A percentile compares a stretch with the other conserved stretches of the same genome.
phyloP scores from a whole-genome alignment of 1,140 invertebrate species.

The Zeugodacus cucurbitae region DNA sequence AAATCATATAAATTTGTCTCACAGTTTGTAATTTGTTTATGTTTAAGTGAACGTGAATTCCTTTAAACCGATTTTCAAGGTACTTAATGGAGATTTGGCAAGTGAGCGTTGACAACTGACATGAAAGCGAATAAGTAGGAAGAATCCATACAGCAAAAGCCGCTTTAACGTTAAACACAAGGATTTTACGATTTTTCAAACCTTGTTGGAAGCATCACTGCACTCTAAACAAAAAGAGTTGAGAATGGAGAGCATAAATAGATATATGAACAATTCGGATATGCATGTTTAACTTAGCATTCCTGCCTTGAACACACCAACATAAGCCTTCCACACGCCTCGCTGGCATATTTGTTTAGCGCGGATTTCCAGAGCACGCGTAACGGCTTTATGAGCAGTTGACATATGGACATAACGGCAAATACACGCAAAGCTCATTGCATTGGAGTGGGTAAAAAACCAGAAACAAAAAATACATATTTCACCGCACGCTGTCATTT shows the following conservation, averaged over 20 bases:
- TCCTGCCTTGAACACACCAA: neutral
- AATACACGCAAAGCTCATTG: neutral
- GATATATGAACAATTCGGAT: neutral
- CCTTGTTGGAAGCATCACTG: neutral
- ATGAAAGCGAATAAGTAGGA: neutral
- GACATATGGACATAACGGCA: neutral
- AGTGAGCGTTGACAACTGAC: neutral
- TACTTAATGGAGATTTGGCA: neutral
- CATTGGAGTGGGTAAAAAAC: neutral
- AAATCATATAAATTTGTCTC: too few relatives aligned
- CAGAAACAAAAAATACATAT: neutral
- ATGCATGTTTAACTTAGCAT: neutral
- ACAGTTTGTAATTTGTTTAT: too few relatives aligned
- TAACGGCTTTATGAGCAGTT: neutral
- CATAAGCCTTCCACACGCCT: neutral
- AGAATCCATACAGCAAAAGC: neutral
- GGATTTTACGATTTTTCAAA: neutral
- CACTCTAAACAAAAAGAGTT: too few relatives aligned
- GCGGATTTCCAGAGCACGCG: neutral
- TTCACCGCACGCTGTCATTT: slow-evolving; percentile 3
- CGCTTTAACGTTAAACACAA: neutral
- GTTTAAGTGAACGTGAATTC: too few relatives aligned
- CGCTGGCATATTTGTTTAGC: neutral
- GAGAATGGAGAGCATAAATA: neutral
- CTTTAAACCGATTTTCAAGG: too few relatives aligned